phyloP scores from a whole-genome alignment of 2,888 invertebrate species.

The Coenonympha glycerion region DNA sequence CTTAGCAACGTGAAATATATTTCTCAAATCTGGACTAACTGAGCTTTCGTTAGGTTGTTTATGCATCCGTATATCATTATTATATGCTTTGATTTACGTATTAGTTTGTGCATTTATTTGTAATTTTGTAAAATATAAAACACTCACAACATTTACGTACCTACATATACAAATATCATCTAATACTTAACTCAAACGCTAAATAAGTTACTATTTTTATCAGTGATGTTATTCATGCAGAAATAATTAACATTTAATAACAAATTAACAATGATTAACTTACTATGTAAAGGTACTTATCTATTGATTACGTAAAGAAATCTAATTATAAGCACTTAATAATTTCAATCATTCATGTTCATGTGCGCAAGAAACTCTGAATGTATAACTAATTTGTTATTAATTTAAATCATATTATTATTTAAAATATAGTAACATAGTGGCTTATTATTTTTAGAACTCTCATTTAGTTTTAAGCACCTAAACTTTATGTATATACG shows the following conservation, averaged over 20 bases:
- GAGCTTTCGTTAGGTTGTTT: slow-evolving; percentile 46
- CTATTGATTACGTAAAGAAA: slow-evolving; percentile 2
- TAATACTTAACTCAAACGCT: too few species aligned
- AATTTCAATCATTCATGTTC: slow-evolving; percentile 24
- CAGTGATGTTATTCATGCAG: background rate
- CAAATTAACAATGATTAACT: background rate
- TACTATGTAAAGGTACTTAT: background rate
- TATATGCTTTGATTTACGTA: slow-evolving; percentile 20
- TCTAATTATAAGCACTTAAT: slow-evolving; percentile 14
- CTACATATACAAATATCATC: too few species aligned
- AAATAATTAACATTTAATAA: slow-evolving; percentile 4
- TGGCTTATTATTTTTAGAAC: slow-evolving; percentile 15
- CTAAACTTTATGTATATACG: background rate
- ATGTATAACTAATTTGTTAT: slow-evolving; percentile 19
- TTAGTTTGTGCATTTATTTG: slow-evolving; percentile 13
- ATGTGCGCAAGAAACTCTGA: slow-evolving; percentile 17
- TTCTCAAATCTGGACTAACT: slow-evolving; percentile 77
- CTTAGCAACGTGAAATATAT: slow-evolving; percentile 68
- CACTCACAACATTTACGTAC: slow-evolving; percentile 11
- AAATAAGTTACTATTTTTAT: too few species aligned
- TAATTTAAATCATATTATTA: slow-evolving; percentile 19
- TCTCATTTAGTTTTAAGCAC: slow-evolving; percentile 3
- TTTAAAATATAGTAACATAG: slow-evolving; percentile 22
- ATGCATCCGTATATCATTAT: slow-evolving; percentile 21
- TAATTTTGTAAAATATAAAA: slow-evolving; percentile 1